A percentile compares a stretch with the other conserved stretches of the same genome.
phyloP scores from a whole-genome alignment of 2,888 invertebrate genomes.

The Cynaeus angustus region DNA sequence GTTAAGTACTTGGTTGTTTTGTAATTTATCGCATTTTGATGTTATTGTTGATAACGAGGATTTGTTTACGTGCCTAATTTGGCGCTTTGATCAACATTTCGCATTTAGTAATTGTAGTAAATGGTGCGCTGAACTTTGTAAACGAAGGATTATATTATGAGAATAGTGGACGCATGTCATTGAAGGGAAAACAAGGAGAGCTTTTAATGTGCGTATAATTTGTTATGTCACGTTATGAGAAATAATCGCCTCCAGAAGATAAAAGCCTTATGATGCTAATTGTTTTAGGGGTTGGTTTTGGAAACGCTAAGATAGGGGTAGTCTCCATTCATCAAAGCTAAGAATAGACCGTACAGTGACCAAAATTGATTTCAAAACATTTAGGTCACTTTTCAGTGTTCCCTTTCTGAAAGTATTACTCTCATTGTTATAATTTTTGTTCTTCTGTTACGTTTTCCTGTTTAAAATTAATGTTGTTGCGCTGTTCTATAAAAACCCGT shows the following conservation, averaged over 20 bases:
- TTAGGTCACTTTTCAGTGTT: too few species aligned
- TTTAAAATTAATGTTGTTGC: not conserved
- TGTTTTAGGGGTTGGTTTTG: not conserved
- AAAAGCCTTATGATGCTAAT: not conserved
- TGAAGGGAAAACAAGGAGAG: not conserved
- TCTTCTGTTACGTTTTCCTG: not conserved
- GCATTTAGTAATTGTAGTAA: not conserved
- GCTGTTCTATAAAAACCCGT: not conserved
- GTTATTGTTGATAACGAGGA: conserved; percentile 1
- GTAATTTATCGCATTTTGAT: not conserved
- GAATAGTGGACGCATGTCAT: not conserved
- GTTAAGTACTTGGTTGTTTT: not conserved
- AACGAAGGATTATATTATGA: not conserved
- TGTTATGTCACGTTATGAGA: conserved; percentile 1
- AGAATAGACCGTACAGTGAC: too few species aligned
- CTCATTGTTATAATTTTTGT: too few species aligned
- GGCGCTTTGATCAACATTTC: not conserved
- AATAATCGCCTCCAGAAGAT: not conserved
- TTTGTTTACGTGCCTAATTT: conserved; percentile 4
- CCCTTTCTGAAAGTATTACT: too few species aligned
- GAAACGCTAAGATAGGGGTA: not conserved
- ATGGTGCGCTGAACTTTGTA: not conserved
- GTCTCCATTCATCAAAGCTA: too few species aligned
- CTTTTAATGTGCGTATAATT: conserved; percentile 1
- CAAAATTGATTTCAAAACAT: too few species aligned